A percentile compares a stretch with the other conserved stretches of the same genome.
Conservation (phyloP, 2,113 vertebrate genomes). For the Setophaga petechia region DNA sequence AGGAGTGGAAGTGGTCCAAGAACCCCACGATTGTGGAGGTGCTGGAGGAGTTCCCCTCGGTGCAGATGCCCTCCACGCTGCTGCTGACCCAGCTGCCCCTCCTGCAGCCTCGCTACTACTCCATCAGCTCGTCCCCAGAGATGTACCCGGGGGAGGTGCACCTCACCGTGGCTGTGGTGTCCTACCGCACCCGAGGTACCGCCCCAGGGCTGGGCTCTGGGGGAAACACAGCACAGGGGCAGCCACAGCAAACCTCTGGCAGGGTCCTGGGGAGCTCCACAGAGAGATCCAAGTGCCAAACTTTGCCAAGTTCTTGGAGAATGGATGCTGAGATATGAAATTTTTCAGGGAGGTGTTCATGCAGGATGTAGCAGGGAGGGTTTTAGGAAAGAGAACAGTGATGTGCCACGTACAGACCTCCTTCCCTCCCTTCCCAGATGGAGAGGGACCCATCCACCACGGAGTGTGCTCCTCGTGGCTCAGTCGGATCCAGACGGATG, state of each 20-base stretch:
- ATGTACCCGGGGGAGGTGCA: conserved; percentile 91
- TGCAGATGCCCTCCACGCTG: conserved; percentile 92
- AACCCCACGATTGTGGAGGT: conserved; percentile 94
- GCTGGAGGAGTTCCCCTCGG: conserved; percentile 91
- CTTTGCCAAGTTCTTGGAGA: not conserved
- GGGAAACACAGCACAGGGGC: not conserved
- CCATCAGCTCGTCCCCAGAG: conserved; percentile 96
- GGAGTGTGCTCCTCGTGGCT: conserved; percentile 99
- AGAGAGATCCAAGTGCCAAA: not conserved
- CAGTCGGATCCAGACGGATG: conserved; percentile 87
- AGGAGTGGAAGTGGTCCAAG: conserved; percentile 98
- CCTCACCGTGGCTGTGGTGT: conserved; percentile 94
- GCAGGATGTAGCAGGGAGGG: not conserved
- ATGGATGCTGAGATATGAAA: not conserved
- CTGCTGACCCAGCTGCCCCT: conserved; percentile 94
- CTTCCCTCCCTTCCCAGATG: conserved; percentile 76
- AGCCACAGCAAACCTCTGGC: not conserved
- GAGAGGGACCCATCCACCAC: conserved; percentile 90
- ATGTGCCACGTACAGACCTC: not conserved
- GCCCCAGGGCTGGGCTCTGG: not conserved
- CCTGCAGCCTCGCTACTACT: conserved; percentile 95
- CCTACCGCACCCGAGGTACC: conserved; percentile 89
- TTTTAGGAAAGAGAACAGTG: not conserved
- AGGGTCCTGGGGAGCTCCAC: not conserved
- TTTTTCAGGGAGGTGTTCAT: not conserved